A percentile compares a stretch with the other conserved stretches of the same genome.
phyloP scores from a whole-genome alignment of 2,888 invertebrate genomes.

The Tetragnatha montana region DNA sequence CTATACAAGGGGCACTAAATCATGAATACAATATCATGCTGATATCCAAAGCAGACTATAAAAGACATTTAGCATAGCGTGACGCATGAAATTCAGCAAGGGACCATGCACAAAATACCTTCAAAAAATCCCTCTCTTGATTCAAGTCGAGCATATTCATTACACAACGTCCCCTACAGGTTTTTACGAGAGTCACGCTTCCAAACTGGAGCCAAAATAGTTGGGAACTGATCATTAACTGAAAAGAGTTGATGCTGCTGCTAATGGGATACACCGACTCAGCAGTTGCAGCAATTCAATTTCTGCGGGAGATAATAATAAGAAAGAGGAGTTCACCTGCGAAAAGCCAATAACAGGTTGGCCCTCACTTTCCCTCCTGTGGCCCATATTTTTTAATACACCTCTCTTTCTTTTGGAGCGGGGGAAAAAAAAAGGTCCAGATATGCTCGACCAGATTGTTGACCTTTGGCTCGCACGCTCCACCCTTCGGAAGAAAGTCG shows the following conservation, averaged over 20 bases:
- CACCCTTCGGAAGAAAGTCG: conserved; percentile 48
- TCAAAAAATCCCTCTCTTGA: too few species aligned
- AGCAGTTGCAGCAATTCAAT: not conserved
- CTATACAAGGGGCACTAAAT: too few species aligned
- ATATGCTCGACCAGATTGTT: conserved; percentile 42
- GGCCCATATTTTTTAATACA: conserved; percentile 47
- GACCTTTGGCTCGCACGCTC: conserved; percentile 45
- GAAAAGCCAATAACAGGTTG: not conserved
- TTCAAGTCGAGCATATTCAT: too few species aligned
- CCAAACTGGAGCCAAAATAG: too few species aligned
- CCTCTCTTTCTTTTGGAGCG: too few species aligned
- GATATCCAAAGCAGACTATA: too few species aligned
- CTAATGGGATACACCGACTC: not conserved
- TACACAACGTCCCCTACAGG: too few species aligned
- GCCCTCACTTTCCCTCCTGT: conserved; percentile 62
- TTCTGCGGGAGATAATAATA: not conserved
- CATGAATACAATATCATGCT: too few species aligned
- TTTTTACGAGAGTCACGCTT: too few species aligned
- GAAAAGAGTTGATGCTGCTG: not conserved
- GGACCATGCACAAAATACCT: too few species aligned
- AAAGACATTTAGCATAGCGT: too few species aligned
- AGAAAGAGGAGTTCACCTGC: not conserved
- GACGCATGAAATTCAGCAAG: too few species aligned
- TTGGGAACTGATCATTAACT: not conserved
- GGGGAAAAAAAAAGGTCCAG: not conserved